Conservation (phyloP, 2,888 invertebrate genomes). For the Odontomyia ornata region DNA sequence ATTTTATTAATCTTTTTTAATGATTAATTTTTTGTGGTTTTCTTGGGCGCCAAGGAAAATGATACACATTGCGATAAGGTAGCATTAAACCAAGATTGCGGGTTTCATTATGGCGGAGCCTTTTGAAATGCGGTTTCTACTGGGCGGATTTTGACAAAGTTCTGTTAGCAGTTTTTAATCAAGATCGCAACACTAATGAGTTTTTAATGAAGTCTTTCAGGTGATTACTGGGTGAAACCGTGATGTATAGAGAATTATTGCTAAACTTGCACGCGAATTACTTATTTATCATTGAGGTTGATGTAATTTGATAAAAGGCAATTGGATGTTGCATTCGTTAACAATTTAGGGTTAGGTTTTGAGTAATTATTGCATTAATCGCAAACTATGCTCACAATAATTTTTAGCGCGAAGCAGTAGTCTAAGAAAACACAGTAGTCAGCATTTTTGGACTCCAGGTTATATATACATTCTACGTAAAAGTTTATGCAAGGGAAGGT, state of each 20-base stretch:
- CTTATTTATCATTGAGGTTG: conserved; percentile 10
- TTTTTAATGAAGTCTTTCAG: conserved; percentile 19
- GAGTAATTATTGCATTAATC: no score
- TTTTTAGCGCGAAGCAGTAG: no score
- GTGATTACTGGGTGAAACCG: not conserved
- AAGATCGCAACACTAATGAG: not conserved
- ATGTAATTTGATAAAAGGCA: no score
- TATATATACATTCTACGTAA: no score
- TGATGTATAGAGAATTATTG: not conserved
- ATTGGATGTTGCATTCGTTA: no score
- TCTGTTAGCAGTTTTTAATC: not conserved
- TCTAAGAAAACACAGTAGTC: no score
- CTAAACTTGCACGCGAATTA: not conserved
- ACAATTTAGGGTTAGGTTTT: no score
- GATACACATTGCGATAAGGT: conserved; percentile 25
- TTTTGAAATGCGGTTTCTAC: not conserved
- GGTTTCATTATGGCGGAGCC: not conserved
- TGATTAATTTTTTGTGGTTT: conserved; percentile 30
- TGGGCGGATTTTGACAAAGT: not conserved
- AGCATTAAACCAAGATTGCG: not conserved
- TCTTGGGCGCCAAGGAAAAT: conserved; percentile 36
- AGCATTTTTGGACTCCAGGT: no score
- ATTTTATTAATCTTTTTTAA: not conserved
- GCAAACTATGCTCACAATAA: no score
- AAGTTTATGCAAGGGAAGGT: no score